Percentiles rank a stretch among this genome's conserved stretches.
phyloP scores from a whole-genome alignment of 2,113 vertebrate species.

The Copsychus sechellarum region DNA sequence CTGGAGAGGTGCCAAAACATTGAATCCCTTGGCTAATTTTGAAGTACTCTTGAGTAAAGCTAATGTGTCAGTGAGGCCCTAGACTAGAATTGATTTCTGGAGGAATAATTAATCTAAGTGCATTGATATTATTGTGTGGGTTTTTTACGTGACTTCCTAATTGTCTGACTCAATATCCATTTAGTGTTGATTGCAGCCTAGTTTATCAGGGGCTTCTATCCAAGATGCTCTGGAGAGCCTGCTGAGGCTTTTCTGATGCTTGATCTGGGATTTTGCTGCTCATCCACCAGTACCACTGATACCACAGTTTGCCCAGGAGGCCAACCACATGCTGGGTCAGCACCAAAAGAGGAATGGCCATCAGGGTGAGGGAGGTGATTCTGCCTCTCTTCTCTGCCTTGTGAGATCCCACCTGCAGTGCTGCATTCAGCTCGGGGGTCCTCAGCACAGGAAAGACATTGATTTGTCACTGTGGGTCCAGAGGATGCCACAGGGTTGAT shows the following conservation, averaged over 20 bases:
- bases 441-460: background rate
- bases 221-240: background rate
- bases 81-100: background rate
- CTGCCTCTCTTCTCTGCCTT: background rate
- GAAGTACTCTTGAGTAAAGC: background rate
- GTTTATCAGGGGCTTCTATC: background rate
- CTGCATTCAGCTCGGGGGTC: background rate
- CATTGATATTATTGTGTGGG: background rate
- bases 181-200: background rate
- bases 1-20: background rate
- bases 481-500: background rate
- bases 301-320: background rate
- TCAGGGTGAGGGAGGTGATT: background rate
- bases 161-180: background rate
- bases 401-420: background rate
- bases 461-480: background rate
- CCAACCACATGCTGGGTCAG: background rate
- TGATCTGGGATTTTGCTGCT: background rate
- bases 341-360: background rate
- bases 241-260: background rate
- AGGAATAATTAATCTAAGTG: constrained; percentile 40
- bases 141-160: background rate
- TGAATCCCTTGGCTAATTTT: constrained; percentile 1
- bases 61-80: background rate
- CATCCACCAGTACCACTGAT: background rate